Conservation (phyloP, 2,113 vertebrate genomes). For the Notothenia coriiceps region DNA sequence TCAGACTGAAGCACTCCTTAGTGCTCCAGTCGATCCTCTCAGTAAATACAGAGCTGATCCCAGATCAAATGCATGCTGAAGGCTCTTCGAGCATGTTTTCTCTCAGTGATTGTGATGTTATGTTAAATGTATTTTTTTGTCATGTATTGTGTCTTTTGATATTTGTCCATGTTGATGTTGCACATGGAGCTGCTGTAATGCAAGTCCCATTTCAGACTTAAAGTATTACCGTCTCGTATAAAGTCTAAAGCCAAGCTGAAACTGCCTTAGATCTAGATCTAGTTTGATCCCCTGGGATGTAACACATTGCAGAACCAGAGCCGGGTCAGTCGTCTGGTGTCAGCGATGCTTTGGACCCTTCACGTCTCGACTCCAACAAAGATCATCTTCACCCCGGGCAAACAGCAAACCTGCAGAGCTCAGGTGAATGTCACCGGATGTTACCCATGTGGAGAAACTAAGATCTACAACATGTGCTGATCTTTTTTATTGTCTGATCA, state of each 20-base stretch:
- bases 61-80: too few relatives aligned
- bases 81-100: too few relatives aligned
- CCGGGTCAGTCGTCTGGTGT: neutral
- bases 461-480: neutral
- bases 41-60: too few relatives aligned
- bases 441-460: neutral
- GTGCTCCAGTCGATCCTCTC: too few relatives aligned
- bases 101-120: too few relatives aligned
- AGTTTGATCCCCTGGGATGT: neutral
- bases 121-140: too few relatives aligned
- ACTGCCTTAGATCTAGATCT: neutral
- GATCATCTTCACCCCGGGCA: neutral
- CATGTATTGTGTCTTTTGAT: too few relatives aligned
- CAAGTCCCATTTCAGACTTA: too few relatives aligned
- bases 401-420: neutral
- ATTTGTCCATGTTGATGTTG: too few relatives aligned
- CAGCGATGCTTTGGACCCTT: neutral
- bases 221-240: neutral
- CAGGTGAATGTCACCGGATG: conserved; percentile 30
- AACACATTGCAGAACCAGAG: conserved; percentile 8
- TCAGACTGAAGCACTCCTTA: too few relatives aligned
- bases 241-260: neutral
- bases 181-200: too few relatives aligned
- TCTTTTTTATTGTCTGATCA: neutral
- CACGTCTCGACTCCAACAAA: too few relatives aligned